Evolutionary conservation across 2,797 vertebrate species (phyloP), one percentile per base, ranked within the genome.

Genomic region (Anableps anableps): DNA sequence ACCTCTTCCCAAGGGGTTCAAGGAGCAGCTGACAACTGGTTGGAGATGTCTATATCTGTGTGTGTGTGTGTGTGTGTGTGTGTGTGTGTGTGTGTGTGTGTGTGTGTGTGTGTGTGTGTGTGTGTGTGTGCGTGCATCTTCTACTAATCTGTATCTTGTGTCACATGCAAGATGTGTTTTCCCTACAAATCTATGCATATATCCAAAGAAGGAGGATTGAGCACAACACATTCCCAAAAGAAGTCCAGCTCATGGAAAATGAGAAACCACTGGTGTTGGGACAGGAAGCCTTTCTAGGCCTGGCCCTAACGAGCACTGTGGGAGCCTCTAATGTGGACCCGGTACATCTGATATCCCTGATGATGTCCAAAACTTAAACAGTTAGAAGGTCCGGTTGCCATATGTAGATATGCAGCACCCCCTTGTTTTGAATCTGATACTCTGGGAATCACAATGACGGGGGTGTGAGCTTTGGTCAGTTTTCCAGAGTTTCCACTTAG

Each of bases 341-440:
- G 47, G 90, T 90, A 92, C 90, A 95, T 94, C 88, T 78, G 94
- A 95, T 94, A 95, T 86, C 85, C 86, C 86, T 84, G 87, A 90
- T 93, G 93, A 95, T 93, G 91, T 95, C 88, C 89, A 93, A 92
- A 90, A 94, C 92, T 93, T 94, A 94, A 93, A 94, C 93, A 94
- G 91, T 94, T 93, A 92, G 93, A 93, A 94, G 91, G 92, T 94
- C 92, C 85, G 85, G 91, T 90, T 92, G 93, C 92, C 94, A 93
- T 95, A 95, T 93, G 93, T 94, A 93, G 95, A 95, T 91, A 86
- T 16, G 66, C 80, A 88, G 83, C 81, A 85, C 66, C 84, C 88
- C 82, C 88, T 86, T 47, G 41, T 75, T 85, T 89, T 85, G 87
- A 94, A 94, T 93, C 80, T 7, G 93, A 94, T 94, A 94, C 94